Evolutionary conservation across 2,888 invertebrate genomes (phyloP).

Genomic region (Lasioglossum vierecki): DNA sequence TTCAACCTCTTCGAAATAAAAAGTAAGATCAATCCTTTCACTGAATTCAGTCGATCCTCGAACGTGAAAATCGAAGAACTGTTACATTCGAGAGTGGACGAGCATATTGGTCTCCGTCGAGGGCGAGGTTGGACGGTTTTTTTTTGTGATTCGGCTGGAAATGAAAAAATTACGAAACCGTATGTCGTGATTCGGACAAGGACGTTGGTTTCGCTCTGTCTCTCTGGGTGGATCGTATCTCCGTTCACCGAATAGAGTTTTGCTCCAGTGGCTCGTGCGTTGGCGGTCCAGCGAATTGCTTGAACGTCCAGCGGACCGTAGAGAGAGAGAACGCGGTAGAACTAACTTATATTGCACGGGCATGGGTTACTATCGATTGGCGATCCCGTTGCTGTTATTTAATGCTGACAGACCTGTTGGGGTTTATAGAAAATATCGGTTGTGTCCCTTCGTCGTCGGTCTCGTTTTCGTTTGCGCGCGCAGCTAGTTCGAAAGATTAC

Average conservation of each 20-base stretch:
- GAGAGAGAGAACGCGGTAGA: slow-evolving; percentile 44
- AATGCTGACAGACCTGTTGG: slow-evolving; percentile 13
- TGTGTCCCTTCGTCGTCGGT: background rate
- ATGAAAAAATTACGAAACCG: background rate
- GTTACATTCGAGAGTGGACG: background rate
- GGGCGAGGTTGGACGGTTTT: background rate
- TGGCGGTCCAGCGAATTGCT: slow-evolving; percentile 65
- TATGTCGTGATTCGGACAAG: background rate
- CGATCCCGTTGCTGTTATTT: slow-evolving; percentile 36
- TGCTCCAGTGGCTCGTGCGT: slow-evolving; percentile 69
- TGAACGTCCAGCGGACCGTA: slow-evolving; percentile 62
- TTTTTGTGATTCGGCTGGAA: background rate
- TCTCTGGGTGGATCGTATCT: slow-evolving; percentile 47
- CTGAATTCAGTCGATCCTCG: background rate
- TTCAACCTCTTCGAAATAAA: background rate
- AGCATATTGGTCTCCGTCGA: background rate
- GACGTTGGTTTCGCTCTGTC: background rate
- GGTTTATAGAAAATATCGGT: background rate
- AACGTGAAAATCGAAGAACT: background rate
- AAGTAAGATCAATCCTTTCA: background rate
- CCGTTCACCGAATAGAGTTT: slow-evolving; percentile 58
- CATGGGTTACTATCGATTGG: slow-evolving; percentile 54
- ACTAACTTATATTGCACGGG: slow-evolving; percentile 44
- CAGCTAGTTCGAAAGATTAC: background rate
- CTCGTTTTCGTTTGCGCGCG: background rate